A percentile compares a stretch with the other conserved stretches of the same genome.
Evolutionary conservation across 2,113 vertebrate species (phyloP).

Genomic region (Cephalopterus ornatus): DNA sequence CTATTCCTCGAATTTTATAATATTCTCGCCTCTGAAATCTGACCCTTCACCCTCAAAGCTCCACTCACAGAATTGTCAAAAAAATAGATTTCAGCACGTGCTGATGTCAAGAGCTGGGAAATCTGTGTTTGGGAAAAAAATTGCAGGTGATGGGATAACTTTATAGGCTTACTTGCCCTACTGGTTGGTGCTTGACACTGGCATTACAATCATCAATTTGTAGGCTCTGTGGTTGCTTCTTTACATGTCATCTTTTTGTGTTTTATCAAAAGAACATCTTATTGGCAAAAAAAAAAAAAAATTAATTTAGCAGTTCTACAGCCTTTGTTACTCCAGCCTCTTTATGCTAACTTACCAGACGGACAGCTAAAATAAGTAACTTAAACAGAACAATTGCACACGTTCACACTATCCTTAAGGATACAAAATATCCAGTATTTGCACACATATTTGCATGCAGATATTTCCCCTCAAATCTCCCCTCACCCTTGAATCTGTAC

Average conservation of each 20-base stretch:
- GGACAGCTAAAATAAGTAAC: not conserved
- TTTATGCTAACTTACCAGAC: not conserved
- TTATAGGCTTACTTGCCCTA: not conserved
- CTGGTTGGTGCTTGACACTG: not conserved
- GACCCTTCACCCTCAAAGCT: not conserved
- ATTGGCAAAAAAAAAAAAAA: not conserved
- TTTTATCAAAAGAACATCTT: not conserved
- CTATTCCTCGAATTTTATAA: not conserved
- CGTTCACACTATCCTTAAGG: not conserved
- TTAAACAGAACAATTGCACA: not conserved
- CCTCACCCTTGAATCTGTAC: not conserved
- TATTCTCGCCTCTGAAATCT: not conserved
- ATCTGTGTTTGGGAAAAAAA: not conserved
- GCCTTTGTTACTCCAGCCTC: not conserved
- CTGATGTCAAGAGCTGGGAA: not conserved
- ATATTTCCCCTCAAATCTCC: too few species aligned
- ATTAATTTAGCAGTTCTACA: not conserved
- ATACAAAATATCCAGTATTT: not conserved
- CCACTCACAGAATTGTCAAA: not conserved
- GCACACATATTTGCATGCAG: not conserved
- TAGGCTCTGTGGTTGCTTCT: not conserved
- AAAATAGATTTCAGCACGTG: not conserved
- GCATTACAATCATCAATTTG: not conserved
- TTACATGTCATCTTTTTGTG: not conserved
- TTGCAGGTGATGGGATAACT: not conserved